Conservation (phyloP, 2,888 invertebrate species). For the Lottia scabra region DNA sequence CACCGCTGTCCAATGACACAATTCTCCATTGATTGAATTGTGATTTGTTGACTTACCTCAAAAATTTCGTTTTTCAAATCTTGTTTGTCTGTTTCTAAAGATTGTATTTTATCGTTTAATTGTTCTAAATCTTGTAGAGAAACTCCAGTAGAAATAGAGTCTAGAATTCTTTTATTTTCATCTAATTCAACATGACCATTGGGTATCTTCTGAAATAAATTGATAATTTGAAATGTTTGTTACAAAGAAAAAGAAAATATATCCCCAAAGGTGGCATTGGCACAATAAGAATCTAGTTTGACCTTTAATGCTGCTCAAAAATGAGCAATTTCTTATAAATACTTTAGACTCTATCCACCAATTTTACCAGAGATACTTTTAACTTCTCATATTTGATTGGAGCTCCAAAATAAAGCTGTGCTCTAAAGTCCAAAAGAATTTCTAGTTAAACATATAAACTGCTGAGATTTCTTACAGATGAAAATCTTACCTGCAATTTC, state of each 20-base stretch:
- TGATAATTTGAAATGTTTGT: no score
- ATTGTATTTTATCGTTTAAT: neutral
- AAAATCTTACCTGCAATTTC: slow-evolving; percentile 34
- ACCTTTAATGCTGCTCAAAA: no score
- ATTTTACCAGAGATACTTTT: neutral
- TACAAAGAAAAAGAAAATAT: no score
- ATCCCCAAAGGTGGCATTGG: no score
- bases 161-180: neutral
- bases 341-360: neutral
- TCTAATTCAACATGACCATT: neutral
- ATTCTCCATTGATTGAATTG: no score
- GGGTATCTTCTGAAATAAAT: neutral
- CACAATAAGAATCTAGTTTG: no score
- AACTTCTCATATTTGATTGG: neutral
- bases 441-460: neutral
- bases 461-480: no score
- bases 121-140: neutral
- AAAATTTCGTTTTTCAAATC: slow-evolving; percentile 19
- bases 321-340: no score
- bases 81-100: slow-evolving; percentile 24
- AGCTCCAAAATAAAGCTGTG: no score
- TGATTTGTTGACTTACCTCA: no score
- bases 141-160: neutral
- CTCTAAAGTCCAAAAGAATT: no score
- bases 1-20: no score